Base-by-base conservation (phyloP, 2,797 vertebrate genomes). In the Chelmon rostratus region DNA sequence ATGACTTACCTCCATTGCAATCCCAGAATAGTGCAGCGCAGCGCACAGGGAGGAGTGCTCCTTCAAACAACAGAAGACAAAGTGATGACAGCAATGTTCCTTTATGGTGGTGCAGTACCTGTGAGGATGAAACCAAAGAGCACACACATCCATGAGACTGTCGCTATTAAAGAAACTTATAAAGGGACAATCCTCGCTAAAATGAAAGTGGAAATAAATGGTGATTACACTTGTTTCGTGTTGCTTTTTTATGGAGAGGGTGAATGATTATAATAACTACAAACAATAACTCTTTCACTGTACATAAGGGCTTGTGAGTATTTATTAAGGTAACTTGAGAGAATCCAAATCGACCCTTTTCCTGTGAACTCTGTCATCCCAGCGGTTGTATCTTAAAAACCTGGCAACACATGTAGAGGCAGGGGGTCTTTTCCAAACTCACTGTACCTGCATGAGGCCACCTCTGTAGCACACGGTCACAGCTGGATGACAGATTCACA, bases 401-500 rank as follows among this genome's bases (percentile, higher is more conserved):
- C 25, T 49, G 21, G n/a, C 19, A 35, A 13, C 61, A 28, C n/a
- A 35, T 52, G 46, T 49, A 10, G 57, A 64, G 12, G 16, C 52
- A 8, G 54, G 47, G 13, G 47, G 54, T 61, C 61, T 74, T 69
- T 11, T 66, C 12, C 31, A 33, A 52, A 57, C 47, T 56, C 52
- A 70, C 38, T 62, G 49, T 66, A 18, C 37, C 71, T n/a, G 42
- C 53, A 25, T 28, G 76, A 73, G 33, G 70, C 67, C 66, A 21
- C 57, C 6, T 71, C 40, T 63, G 69, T 21, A 40, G 64, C 42
- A 15, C 49, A 21, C 25, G 52, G 77, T 33, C 82, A 19, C 80
- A 83, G 85, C 82, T 83, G 80, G 80, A 73, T 38, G 79, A 63
- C 50, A n/a, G 46, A 65, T 64, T 71, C 71, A 57, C 40, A 50